Evolutionary conservation across 2,113 vertebrate species (phyloP).

Genomic region (Carettochelys insculpta): DNA sequence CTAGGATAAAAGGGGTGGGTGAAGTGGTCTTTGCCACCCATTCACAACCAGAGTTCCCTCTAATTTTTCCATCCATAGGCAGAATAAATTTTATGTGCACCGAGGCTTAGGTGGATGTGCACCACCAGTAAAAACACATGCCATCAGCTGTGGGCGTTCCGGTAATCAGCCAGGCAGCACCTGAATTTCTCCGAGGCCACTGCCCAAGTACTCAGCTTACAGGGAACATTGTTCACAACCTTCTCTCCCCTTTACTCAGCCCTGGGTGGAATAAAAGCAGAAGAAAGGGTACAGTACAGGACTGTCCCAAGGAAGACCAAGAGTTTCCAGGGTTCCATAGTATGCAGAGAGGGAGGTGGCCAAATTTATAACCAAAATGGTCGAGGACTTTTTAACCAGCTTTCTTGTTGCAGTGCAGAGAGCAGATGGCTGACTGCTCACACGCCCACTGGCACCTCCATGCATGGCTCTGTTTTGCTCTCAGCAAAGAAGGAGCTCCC

Average conservation of each 20-base stretch:
- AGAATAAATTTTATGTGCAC: too few species aligned
- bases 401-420: neutral
- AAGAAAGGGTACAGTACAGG: neutral
- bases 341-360: neutral
- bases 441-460: neutral
- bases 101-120: too few species aligned
- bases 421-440: neutral
- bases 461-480: neutral
- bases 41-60: too few species aligned
- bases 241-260: neutral
- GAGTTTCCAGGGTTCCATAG: neutral
- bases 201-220: too few species aligned
- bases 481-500: constrained; percentile 33
- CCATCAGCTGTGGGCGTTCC: too few species aligned
- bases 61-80: too few species aligned
- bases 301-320: neutral
- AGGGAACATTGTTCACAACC: too few species aligned
- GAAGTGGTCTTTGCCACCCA: neutral
- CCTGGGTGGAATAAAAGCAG: neutral
- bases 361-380: neutral
- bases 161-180: too few species aligned
- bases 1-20: neutral
- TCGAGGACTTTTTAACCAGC: neutral
- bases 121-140: too few species aligned
- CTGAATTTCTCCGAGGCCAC: too few species aligned